Base-by-base conservation (phyloP, 1,140 invertebrate species). In the Pogonomyrmex barbatus region DNA sequence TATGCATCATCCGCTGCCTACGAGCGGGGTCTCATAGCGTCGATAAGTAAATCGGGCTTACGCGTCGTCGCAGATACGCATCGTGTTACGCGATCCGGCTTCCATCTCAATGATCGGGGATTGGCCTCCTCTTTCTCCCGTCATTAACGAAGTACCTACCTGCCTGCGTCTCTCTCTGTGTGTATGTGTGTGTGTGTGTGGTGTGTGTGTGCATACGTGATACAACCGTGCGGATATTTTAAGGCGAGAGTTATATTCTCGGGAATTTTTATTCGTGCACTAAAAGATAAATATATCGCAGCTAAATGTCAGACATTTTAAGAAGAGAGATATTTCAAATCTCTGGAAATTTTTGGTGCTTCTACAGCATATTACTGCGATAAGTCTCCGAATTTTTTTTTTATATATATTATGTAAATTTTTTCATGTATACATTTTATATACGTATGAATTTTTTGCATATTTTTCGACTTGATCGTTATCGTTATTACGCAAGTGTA, bases 1-100 rank as follows among this genome's bases (percentile, higher is more conserved):
- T 87, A 87, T 87, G 79, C 85, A 85, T 82, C 78, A 86, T 85
- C 82, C 73, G 73, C 60, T 85, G 36, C 60, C 42, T 50, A 24
- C 30, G 68, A 17, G 63, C 71, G 54, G 33, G 14, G 4, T 71
- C 71, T 62, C 47, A 42, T 17, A 63, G 58, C 60, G 47, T 36
- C 82, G 82, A 85, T 85, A 85, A 85, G 82, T 85, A 85, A 85
- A 85, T 85, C 82, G 82, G 82, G 82, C 62, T 85, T 85, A 85
- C 62, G 75, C 82, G 60, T 85, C 82, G 82, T 85, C 82, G 62
- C 82, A 85, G 71, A 85, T 85, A 78, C 73, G 45, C 73, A 36
- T 77, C 82, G 73, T 65, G 54, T 86, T 83, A 79, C 76, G 76
- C 78, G 60, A 71, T 83, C 79, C 79, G 30, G 79, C 54, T 50